Conservation (phyloP, 2,888 invertebrate genomes). For the Sicus ferrugineus region DNA sequence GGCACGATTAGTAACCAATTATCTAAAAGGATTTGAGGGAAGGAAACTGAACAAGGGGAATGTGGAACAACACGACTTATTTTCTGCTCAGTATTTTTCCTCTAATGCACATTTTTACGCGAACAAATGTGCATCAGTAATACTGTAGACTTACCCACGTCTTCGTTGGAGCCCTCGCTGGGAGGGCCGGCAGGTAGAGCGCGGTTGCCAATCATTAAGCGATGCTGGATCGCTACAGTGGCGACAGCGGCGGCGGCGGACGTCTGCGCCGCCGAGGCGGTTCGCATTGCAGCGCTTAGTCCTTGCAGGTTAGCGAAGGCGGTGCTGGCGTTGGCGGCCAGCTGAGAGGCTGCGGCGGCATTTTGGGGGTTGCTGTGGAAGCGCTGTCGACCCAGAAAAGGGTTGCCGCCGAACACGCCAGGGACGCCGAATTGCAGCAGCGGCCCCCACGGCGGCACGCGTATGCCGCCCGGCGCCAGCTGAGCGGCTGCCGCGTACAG, state of each 20-base stretch:
- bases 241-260: conserved; percentile 61
- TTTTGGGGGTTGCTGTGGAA: conserved; percentile 55
- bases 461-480: conserved; percentile 60
- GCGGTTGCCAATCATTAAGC: conserved; percentile 60
- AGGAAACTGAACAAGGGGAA: too few relatives aligned
- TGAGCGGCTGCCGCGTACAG: conserved; percentile 62
- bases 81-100: too few relatives aligned
- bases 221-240: conserved; percentile 61
- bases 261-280: conserved; percentile 61
- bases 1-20: too few relatives aligned
- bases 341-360: conserved; percentile 58
- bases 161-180: conserved; percentile 62
- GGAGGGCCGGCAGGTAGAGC: conserved; percentile 59
- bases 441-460: conserved; percentile 61
- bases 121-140: too few relatives aligned
- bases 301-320: conserved; percentile 61
- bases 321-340: conserved; percentile 60
- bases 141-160: conserved; percentile 59
- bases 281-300: conserved; percentile 60
- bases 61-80: too few relatives aligned
- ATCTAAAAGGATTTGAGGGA: too few relatives aligned
- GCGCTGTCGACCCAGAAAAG: conserved; percentile 56
- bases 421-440: conserved; percentile 61
- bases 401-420: conserved; percentile 59
- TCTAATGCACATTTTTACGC: too few relatives aligned